These are phyloP conservation scores for Drosophila nr. perissopoda DNA, from an alignment of 2,888 invertebrate species.

Conservation along the genomic window DNA sequence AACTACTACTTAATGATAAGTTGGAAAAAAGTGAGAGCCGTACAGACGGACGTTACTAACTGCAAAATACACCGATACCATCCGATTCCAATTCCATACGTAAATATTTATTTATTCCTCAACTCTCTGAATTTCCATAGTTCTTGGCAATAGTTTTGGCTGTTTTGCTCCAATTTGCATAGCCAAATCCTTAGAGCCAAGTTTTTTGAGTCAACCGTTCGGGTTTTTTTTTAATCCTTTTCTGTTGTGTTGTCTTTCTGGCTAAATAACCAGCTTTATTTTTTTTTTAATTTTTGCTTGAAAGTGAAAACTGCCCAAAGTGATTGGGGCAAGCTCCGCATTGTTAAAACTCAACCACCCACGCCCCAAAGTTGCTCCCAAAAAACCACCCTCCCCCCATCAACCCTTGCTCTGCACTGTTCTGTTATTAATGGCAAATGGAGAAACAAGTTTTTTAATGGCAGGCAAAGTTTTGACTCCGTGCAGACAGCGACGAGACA, in stretches of 20 bases:
- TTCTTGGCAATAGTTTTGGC: background rate
- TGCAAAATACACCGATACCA: background rate
- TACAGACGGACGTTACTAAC: background rate
- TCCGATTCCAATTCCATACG: background rate
- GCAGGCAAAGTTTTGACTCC: slow-evolving; percentile 45
- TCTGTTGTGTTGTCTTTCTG: background rate
- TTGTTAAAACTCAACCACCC: slow-evolving; percentile 12
- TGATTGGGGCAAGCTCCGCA: slow-evolving; percentile 24
- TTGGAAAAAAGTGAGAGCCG: background rate
- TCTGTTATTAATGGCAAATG: slow-evolving; percentile 25
- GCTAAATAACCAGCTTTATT: slow-evolving; percentile 43
- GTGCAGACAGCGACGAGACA: slow-evolving; percentile 61
- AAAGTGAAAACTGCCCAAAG: slow-evolving; percentile 68
- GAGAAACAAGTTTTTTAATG: slow-evolving; percentile 52
- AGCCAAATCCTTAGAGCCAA: background rate
- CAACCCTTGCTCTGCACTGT: background rate
- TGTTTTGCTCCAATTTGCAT: background rate
- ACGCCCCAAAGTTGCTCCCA: background rate
- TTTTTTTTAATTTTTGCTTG: slow-evolving; percentile 50
- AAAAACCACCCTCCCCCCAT: too few relatives aligned
- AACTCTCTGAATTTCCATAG: background rate
- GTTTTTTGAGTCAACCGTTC: background rate
- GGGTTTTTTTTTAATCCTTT: background rate
- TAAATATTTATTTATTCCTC: background rate
- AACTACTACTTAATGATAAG: background rate